Base-by-base conservation (phyloP, 1,140 invertebrate genomes). In the Drosophila mauritiana region DNA sequence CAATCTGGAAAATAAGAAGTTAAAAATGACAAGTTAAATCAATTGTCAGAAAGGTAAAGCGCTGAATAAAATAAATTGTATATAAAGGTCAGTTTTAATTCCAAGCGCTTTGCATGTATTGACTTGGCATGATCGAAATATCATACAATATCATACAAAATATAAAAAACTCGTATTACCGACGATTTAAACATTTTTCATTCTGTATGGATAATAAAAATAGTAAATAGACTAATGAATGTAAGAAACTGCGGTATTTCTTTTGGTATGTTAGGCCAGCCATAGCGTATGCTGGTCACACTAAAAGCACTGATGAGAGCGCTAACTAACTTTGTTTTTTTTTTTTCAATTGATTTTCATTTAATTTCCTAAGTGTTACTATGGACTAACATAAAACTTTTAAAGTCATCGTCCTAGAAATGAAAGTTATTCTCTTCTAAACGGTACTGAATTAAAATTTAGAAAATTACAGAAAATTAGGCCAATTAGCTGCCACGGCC, bases 341-440 rank as follows among this genome's bases (percentile, higher is more conserved):
- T 20, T 10, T 37, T 67, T 10, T 37, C 63, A 74, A 73, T 73
- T 73, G 70, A 73, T 73, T 73, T 73, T 74, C 61, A 72, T 84
- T 79, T 80, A 46, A 51, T 67, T 49, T 25, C 15, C 27, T 12
- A 5, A 31, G 46, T 56, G n/a, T 69, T 54, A 20, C 46, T 36
- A 39, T 57, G 25, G 17, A 27, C 25, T 8, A 22, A 34, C 51
- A 17, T 31, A 39, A 31, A 3, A 20, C 31, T 43, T 43, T 68
- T 25, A 27, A 31, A 27, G 11, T 15, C 4, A 45, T 1, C 31
- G 15, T 27, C 12, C 3, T 12, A n/a, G 15, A 12, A 34, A 39
- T 7, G 15, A 45, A 48, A 40, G 22, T 15, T 37, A 31, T 4
- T 15, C 4, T 6, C 10, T 43, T 20, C 8, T 20, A 8, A 17